phyloP scores from a whole-genome alignment of 2,888 invertebrate genomes.

The Ochropleura plecta region DNA sequence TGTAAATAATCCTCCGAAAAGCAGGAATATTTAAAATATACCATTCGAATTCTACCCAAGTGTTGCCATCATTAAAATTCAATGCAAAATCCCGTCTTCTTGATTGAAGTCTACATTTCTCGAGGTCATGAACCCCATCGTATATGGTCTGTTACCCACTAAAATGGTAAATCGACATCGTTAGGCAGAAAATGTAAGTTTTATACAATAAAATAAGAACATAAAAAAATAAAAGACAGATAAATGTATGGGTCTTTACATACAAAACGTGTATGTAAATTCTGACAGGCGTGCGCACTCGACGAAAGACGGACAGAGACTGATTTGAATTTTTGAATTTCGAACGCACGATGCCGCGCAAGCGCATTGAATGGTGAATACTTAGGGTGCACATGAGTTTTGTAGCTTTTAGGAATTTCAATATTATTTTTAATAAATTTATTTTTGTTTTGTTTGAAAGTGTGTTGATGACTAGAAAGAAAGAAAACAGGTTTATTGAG shows the following conservation, averaged over 20 bases:
- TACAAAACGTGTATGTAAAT: constrained; percentile 84
- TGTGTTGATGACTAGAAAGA: too few relatives aligned
- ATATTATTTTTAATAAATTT: not conserved
- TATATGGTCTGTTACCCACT: constrained; percentile 67
- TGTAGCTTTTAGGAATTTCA: constrained; percentile 18
- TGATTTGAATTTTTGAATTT: constrained; percentile 89
- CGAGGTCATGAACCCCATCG: constrained; percentile 64
- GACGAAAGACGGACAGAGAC: constrained; percentile 81
- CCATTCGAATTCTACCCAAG: constrained; percentile 50
- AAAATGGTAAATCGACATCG: constrained; percentile 83
- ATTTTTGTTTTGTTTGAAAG: not conserved
- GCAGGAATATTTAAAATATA: constrained; percentile 24
- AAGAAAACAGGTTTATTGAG: too few relatives aligned
- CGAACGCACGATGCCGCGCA: constrained; percentile 75
- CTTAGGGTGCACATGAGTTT: constrained; percentile 72
- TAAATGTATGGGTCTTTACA: constrained; percentile 75
- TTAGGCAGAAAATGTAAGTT: constrained; percentile 81
- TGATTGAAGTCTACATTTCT: constrained; percentile 68
- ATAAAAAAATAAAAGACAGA: constrained; percentile 68
- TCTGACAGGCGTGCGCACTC: constrained; percentile 78
- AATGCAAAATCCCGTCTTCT: constrained; percentile 59
- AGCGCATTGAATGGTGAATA: constrained; percentile 86
- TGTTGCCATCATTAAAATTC: constrained; percentile 66
- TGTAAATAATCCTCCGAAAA: constrained; percentile 11
- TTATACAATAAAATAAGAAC: constrained; percentile 76